These are phyloP conservation scores for Oreotrochilus melanogaster DNA, from an alignment of 2,113 vertebrate species.

Conservation along the genomic window DNA sequence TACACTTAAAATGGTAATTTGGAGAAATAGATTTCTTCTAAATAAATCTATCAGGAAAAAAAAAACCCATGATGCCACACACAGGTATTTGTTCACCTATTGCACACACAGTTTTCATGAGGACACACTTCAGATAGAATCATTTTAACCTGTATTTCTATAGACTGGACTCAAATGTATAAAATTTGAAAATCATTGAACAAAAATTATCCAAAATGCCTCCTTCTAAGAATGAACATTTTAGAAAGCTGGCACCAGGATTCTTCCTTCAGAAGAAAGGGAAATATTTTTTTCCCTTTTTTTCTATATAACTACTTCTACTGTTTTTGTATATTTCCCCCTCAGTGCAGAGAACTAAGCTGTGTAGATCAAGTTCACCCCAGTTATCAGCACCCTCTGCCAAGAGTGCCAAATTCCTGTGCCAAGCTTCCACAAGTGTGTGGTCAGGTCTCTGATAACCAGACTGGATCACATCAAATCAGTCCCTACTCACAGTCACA, in stretches of 20 bases:
- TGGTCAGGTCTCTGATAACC: not conserved
- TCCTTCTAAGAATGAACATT: not conserved
- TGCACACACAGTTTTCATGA: not conserved
- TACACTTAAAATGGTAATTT: not conserved
- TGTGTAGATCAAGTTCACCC: not conserved
- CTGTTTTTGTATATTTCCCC: not conserved
- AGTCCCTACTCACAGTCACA: not conserved
- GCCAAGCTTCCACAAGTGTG: not conserved
- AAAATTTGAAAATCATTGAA: not conserved
- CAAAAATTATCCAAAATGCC: not conserved
- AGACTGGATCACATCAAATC: not conserved
- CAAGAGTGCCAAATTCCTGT: not conserved
- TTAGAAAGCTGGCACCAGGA: not conserved
- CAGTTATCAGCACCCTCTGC: rapidly evolving
- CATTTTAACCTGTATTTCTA: not conserved
- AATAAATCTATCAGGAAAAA: not conserved
- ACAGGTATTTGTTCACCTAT: not conserved
- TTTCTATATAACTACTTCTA: not conserved
- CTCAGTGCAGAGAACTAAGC: not conserved
- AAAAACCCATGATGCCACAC: not conserved
- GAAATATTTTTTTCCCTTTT: not conserved
- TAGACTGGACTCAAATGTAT: not conserved
- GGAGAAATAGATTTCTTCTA: not conserved
- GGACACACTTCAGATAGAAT: not conserved
- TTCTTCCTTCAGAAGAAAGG: not conserved